phyloP scores from a whole-genome alignment of 2,113 vertebrate genomes.

The Smithornis capensis region DNA sequence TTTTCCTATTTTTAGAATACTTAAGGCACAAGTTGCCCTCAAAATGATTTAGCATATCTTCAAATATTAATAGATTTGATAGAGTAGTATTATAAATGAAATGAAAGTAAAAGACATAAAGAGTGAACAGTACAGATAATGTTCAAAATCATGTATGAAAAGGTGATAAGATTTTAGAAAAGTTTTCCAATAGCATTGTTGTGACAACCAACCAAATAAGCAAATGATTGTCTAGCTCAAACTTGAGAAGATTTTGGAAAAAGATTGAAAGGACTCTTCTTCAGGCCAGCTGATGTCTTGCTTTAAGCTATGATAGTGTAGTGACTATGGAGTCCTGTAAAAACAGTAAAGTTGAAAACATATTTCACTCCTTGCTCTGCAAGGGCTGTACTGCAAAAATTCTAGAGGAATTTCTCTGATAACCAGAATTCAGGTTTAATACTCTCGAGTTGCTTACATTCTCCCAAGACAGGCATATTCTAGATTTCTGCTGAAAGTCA shows the following conservation, averaged over 20 bases:
- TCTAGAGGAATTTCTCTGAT: neutral
- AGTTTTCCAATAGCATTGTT: neutral
- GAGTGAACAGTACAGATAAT: neutral
- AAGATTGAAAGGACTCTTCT: too few species aligned
- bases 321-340: neutral
- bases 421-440: neutral
- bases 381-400: neutral
- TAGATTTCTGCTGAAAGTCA: neutral
- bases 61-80: neutral
- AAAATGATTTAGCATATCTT: neutral
- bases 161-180: neutral
- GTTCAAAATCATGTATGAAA: neutral
- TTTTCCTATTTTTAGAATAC: neutral
- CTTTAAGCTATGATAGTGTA: neutral
- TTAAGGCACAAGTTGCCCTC: neutral
- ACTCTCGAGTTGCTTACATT: neutral
- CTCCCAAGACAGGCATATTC: neutral
- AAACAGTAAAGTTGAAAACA: neutral
- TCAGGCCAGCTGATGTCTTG: too few species aligned
- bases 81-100: neutral
- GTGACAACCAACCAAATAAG: neutral
- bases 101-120: neutral
- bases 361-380: neutral
- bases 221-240: neutral
- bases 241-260: neutral